Evolutionary conservation across 2,888 invertebrate genomes (phyloP), one percentile per base, ranked within the genome.

Genomic region (Philereme transversata): DNA sequence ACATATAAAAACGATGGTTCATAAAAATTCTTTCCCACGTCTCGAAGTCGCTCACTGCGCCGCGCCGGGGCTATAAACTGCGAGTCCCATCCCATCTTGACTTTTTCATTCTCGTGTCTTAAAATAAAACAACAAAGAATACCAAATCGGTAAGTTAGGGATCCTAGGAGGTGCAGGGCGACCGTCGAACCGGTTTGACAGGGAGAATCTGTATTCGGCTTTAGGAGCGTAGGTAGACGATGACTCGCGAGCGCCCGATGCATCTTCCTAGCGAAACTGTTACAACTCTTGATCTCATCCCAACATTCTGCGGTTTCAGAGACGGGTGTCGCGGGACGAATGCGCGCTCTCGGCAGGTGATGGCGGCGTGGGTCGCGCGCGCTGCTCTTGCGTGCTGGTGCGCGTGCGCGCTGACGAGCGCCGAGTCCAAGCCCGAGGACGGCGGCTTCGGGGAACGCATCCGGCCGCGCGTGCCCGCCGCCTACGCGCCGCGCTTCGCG

Each of bases 131-230:
- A 76, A 83, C 78, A 83, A 84, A 82, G 81, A 84, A 83, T 79
- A 81, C 80, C 70, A 83, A 88, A 87, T 86, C 83, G 79, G 80
- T 81, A 85, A 81, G 84, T 87, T 86, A 86, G 84, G 83, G 80
- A 81, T 82, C 84, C 86, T 84, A 85, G 82, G 71, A 84, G 83
- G 81, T 81, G 81, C 81, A 76, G 77, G 78, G 75, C 83, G 79
- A 79, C 79, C 76, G 79, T 68, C 70, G 76, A 88, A 90, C 90
- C 88, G 88, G 90, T 90, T 89, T 79, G 70, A 73, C 78, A 68
- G 79, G 77, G 79, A 78, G 79, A 86, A 82, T 83, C 84, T 87
- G 86, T 85, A 84, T 86, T 85, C 82, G 81, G 75, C 80, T 79
- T 82, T 84, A 79, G 77, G 77, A 67, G 71, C 79, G 79, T 77